Base-by-base conservation (phyloP, 2,797 vertebrate genomes). In the Momotus momota region DNA sequence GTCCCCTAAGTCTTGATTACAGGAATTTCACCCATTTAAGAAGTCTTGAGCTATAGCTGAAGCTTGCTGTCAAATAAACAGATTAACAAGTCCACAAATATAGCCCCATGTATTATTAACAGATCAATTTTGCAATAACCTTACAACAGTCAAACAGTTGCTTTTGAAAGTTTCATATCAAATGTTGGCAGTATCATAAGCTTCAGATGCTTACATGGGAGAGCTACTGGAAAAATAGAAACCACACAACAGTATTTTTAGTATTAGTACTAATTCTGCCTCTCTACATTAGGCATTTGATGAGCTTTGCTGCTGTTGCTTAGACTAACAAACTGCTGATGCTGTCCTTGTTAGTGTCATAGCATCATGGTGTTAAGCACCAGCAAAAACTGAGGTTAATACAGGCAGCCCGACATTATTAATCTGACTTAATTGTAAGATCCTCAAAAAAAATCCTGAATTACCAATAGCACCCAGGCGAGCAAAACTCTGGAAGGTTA, bases 91-190 rank as follows among this genome's bases (percentile, higher is more conserved):
- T 12, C 66, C 31, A 60, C 27, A 71, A 52, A 41, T 52, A 49
- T 0, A 3, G 10, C 5, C 35, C 2, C 9, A 23, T 1, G 1
- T 14, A 2, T 9, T 46, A 38, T 9, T 67, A 66, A 45, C 14
- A 80, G 29, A 93, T 5, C 25, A 71, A 65, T 29, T 71, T 52
- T 15, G 8, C 26, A 49, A 18, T 31, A 61, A 17, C 17, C 22
- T 41, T 57, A 12, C 2, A 77, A 38, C 16, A 73, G 6, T 29
- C 21, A 57, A 60, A 38, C 6, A 46, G 5, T 7, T 45, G 12
- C 20, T 18, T 86, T 88, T 48, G 7, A 9, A 75, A 35, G 26
- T 79, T 86, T 67, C 18, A 52, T 14, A 61, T 22, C 6, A 14
- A 38, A 61, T 18, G 10, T 29, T 45, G 31, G 1, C 15, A 77